Conservation (phyloP, 2,797 vertebrate species). For the Meda fulgida region DNA sequence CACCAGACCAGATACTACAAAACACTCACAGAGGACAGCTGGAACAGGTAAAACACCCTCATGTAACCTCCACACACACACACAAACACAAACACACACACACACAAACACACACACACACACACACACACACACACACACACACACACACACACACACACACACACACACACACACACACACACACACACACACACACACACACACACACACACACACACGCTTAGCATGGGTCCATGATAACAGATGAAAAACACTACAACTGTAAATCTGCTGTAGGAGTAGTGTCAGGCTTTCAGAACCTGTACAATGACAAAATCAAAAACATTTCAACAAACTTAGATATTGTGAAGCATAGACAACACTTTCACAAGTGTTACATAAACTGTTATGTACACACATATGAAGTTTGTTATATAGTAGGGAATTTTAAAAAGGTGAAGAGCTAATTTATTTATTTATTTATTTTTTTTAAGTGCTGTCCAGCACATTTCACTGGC, state of each 20-base stretch:
- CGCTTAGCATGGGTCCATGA: conserved; percentile 17
- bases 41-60: conserved; percentile 45
- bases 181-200: not conserved
- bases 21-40: conserved; percentile 30
- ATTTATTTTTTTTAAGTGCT: not conserved
- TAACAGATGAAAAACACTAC: conserved; percentile 50
- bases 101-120: too few species aligned
- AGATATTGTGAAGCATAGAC: not conserved
- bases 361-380: not conserved
- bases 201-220: conserved; percentile 23
- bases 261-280: conserved; percentile 37
- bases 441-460: not conserved
- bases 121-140: too few species aligned
- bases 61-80: not conserved
- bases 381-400: not conserved
- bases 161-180: conserved; percentile 15
- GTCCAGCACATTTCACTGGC: not conserved
- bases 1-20: not conserved
- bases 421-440: not conserved
- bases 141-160: too few species aligned
- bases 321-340: not conserved
- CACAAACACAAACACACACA: too few species aligned
- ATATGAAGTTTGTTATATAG: not conserved
- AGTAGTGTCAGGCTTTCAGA: conserved; percentile 39
- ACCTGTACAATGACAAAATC: conserved; percentile 33